Base-by-base conservation (phyloP, 1,140 invertebrate species). In the Saccostrea echinata region DNA sequence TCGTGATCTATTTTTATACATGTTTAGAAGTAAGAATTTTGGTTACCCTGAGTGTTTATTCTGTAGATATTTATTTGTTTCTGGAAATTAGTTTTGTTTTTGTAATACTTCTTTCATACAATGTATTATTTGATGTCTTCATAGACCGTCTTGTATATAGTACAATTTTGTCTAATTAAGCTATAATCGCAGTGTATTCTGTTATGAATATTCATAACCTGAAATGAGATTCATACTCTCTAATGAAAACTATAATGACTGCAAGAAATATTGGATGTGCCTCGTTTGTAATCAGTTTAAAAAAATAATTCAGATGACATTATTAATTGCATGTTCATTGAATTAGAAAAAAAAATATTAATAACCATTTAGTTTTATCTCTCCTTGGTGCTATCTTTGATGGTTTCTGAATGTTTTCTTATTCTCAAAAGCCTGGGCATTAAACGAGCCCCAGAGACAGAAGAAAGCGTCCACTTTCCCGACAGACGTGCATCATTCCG, bases 341-440 rank as follows among this genome's bases (percentile, higher is more conserved):
- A 21, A 61, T 21, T 61, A 18, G 55, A n/a, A n/a, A 61, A 43
- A 1, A 43, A 80, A 16, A 24, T 80, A 13, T 80, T 27, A 21
- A 80, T 43, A 33, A 80, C 24, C 71, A 30, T 27, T 80, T 4
- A 3, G 27, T 30, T 80, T 80, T 33, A 16, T 80, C 16, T 80
- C 9, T 80, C 24, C 24, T 33, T 33, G 27, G 27, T 80, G 27
- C 16, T 80, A 33, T 80, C 71, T 16, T 18, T 53, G 52, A 52
- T 83, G 12, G 35, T 83, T 12, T 83, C 68, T 84, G 24, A n/a
- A 61, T 90, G 21, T 82, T 86, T 53, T 86, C 90, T 83, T 87
- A 94, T 93, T 92, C 68, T 16, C 11, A 27, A 88, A 92, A 93
- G 92, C 93, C 30, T 93, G 92, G 92, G 93, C 93, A 35, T 71